These are phyloP conservation scores for human (Homo sapiens) DNA, from an alignment of 2,113 vertebrate species.

Conservation along the genomic window GRCh38 chr21:34702001-34702500, in stretches of 20 bases:
- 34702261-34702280: rapidly evolving
- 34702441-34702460: rapidly evolving
- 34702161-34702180: not conserved
- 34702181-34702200: rapidly evolving
- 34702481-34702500: not conserved
- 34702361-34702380: not conserved
- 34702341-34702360: no score
- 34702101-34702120: rapidly evolving
- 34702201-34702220: not conserved
- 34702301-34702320: not conserved
- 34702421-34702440: rapidly evolving
- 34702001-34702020: not conserved
- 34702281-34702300: not conserved
- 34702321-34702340: rapidly evolving
- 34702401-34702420: rapidly evolving
- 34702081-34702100: rapidly evolving
- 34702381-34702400: rapidly evolving
- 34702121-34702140: not conserved
- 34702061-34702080: not conserved
- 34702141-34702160: rapidly evolving
- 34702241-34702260: not conserved
- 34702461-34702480: not conserved
- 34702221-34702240: rapidly evolving
- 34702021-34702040: not conserved
- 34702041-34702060: not conserved